Evolutionary conservation across 2,888 invertebrate species (phyloP).

Genomic region (Drosophila kambysellisi): DNA sequence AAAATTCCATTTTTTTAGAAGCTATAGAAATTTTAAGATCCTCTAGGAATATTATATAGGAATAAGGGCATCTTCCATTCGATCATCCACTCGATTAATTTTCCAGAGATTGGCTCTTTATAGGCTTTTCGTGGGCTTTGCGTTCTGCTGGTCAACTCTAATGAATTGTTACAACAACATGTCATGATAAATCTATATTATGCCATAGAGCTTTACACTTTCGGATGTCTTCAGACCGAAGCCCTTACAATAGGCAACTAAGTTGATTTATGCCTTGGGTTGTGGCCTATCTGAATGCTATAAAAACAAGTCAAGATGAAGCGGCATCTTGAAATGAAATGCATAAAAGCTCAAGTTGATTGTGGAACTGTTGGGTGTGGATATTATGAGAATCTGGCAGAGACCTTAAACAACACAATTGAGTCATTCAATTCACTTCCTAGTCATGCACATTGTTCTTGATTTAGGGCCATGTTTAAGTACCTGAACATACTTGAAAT

Average conservation of each 20-base stretch:
- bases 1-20: neutral
- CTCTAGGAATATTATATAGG: neutral
- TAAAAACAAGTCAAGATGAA: conserved; percentile 21
- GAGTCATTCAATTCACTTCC: conserved; percentile 48
- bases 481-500: conserved; percentile 50
- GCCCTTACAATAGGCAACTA: conserved; percentile 22
- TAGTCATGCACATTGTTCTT: conserved; percentile 42
- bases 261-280: conserved; percentile 42
- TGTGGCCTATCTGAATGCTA: conserved; percentile 20
- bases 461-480: conserved; percentile 44
- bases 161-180: conserved; percentile 46
- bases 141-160: conserved; percentile 42
- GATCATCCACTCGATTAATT: neutral
- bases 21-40: neutral
- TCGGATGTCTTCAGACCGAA: conserved; percentile 10
- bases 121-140: conserved; percentile 9
- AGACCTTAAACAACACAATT: conserved; percentile 25
- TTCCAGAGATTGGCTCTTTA: conserved; percentile 1
- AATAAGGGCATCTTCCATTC: neutral
- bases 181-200: conserved; percentile 40
- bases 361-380: neutral
- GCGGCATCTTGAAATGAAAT: conserved; percentile 40
- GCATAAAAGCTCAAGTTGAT: conserved; percentile 20
- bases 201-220: conserved; percentile 48
- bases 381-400: conserved; percentile 11